Conservation (phyloP, 1,140 invertebrate species). For the Drosophila ohnishii region DNA sequence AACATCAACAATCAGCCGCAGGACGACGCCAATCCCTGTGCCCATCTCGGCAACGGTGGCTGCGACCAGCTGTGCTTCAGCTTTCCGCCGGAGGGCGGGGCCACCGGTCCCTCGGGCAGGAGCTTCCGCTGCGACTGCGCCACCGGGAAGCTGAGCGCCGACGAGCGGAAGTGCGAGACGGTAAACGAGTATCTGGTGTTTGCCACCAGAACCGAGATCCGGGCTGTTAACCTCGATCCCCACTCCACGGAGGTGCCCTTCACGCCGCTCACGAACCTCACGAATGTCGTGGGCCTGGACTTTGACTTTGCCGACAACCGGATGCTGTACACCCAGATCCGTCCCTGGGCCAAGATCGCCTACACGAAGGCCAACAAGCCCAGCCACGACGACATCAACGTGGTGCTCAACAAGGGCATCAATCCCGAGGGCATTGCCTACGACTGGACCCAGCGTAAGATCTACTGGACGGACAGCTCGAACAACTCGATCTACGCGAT, state of each 20-base stretch:
- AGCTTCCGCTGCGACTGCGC: constrained; percentile 95
- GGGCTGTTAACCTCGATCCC: constrained; percentile 92
- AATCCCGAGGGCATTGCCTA: constrained; percentile 98
- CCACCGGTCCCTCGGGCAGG: constrained; percentile 67
- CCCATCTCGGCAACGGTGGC: constrained; percentile 88
- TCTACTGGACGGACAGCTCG: constrained; percentile 98
- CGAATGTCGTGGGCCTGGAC: constrained; percentile 98
- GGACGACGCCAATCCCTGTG: constrained; percentile 91
- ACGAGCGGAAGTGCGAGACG: constrained; percentile 89
- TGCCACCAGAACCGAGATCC: constrained; percentile 95
- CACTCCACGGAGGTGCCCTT: constrained; percentile 92
- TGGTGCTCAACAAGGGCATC: constrained; percentile 91
- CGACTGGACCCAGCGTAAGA: constrained; percentile 98
- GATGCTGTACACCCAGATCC: constrained; percentile 95
- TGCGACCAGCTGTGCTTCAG: constrained; percentile 98
- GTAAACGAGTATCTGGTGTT: constrained; percentile 95
- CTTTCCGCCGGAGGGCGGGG: constrained; percentile 86
- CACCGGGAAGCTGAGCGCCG: constrained; percentile 88
- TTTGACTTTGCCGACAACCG: constrained; percentile 96
- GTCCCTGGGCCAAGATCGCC: constrained; percentile 94
- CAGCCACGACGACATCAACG: constrained; percentile 86
- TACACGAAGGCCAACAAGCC: constrained; percentile 89
- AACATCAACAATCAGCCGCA: constrained; percentile 93
- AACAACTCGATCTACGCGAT: constrained; percentile 98
- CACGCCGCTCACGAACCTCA: constrained; percentile 93